A percentile compares a stretch with the other conserved stretches of the same genome.
phyloP scores from a whole-genome alignment of 1,140 invertebrate genomes.

The Diuraphis noxia region DNA sequence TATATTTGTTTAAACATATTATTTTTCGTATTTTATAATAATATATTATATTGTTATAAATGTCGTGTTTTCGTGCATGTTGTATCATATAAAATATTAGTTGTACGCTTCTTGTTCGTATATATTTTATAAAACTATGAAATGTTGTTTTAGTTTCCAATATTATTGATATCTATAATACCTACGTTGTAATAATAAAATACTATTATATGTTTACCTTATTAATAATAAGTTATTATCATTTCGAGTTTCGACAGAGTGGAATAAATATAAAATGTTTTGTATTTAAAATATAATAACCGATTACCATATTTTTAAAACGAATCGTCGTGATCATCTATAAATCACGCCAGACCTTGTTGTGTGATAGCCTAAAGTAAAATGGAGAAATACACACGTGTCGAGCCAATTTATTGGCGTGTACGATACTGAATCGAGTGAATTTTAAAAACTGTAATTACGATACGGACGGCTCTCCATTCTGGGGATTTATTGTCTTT shows the following conservation, averaged over 20 bases:
- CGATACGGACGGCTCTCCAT: background rate
- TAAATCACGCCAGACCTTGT: background rate
- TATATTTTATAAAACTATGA: background rate
- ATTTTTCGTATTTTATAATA: background rate
- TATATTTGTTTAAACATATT: background rate
- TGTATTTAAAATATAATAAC: background rate
- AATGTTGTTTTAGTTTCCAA: background rate
- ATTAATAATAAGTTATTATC: background rate
- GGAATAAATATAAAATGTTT: background rate
- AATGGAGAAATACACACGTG: background rate
- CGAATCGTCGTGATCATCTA: background rate
- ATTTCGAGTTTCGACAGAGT: background rate
- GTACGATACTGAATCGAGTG: background rate
- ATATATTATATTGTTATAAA: background rate
- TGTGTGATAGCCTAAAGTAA: background rate
- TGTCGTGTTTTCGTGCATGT: background rate
- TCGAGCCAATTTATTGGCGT: background rate
- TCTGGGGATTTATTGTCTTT: background rate
- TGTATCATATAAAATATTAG: background rate
- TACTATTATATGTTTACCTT: background rate
- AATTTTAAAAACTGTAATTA: conserved; percentile 17
- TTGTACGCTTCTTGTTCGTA: background rate
- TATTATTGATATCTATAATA: background rate
- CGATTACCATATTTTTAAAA: background rate
- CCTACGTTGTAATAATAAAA: background rate